Evolutionary conservation across 2,797 vertebrate species (phyloP).

Genomic region (Pyrocephalus nanus): DNA sequence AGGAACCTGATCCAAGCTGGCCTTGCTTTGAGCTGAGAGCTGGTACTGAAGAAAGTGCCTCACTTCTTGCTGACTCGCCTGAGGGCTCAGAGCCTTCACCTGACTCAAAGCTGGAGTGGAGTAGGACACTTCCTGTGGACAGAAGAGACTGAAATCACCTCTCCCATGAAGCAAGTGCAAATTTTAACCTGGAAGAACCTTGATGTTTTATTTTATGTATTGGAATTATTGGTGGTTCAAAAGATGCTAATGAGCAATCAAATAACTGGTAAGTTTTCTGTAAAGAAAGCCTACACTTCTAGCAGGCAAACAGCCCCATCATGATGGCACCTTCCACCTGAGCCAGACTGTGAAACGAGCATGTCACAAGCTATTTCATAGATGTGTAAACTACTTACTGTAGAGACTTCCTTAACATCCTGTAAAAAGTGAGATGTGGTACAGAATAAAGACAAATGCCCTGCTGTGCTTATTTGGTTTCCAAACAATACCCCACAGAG

Average conservation of each 20-base stretch:
- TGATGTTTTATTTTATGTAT: not conserved
- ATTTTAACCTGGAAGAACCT: not conserved
- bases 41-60: not conserved
- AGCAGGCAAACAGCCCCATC: not conserved
- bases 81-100: not conserved
- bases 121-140: not conserved
- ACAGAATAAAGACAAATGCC: not conserved
- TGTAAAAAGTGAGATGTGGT: not conserved
- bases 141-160: not conserved
- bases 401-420: not conserved
- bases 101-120: not conserved
- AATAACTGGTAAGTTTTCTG: not conserved
- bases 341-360: not conserved
- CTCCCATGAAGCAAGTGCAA: not conserved
- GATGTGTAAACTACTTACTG: not conserved
- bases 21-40: not conserved
- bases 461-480: not conserved
- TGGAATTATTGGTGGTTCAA: not conserved
- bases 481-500: not conserved
- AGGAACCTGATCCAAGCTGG: not conserved
- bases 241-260: not conserved
- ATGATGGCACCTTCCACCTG: not conserved
- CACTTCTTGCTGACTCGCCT: rapidly evolving
- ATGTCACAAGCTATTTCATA: not conserved
- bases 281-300: not conserved